A percentile compares a stretch with the other conserved stretches of the same genome.
These are phyloP conservation scores for Sparidentex hasta DNA, from an alignment of 2,797 vertebrate genomes.

Conservation along the genomic window DNA sequence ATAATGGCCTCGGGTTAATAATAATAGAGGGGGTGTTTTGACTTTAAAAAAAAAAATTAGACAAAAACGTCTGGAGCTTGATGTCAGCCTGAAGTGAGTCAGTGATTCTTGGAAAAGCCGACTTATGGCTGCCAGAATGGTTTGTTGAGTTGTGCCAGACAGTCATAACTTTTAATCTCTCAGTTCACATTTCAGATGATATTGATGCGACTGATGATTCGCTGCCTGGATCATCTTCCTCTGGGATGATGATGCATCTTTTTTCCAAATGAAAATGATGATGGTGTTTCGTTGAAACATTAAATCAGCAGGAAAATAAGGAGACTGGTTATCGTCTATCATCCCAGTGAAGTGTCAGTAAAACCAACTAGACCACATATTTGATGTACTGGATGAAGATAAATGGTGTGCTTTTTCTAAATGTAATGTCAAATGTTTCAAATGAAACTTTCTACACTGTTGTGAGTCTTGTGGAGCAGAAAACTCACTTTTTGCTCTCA, in stretches of 20 bases:
- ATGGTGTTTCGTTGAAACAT: slow-evolving; percentile 8
- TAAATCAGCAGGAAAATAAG: slow-evolving; percentile 9
- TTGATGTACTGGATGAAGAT: neutral
- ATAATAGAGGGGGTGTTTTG: neutral
- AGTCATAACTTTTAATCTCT: slow-evolving; percentile 34
- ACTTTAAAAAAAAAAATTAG: neutral
- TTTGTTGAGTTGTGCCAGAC: slow-evolving; percentile 26
- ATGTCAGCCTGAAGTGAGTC: slow-evolving; percentile 38
- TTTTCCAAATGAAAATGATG: slow-evolving; percentile 36
- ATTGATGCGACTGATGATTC: slow-evolving; percentile 44
- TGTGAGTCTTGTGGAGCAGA: neutral
- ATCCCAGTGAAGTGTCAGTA: neutral
- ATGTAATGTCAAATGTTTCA: neutral
- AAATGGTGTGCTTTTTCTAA: neutral
- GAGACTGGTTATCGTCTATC: neutral
- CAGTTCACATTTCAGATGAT: slow-evolving; percentile 11
- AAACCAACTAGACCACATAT: neutral
- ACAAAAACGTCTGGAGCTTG: neutral
- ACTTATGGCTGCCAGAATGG: slow-evolving; percentile 28
- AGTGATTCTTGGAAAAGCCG: slow-evolving; percentile 39
- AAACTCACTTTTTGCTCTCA: neutral
- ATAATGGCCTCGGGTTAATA: neutral
- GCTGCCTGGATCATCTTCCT: slow-evolving; percentile 42
- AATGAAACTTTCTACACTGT: neutral
- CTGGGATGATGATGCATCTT: slow-evolving; percentile 21